These are phyloP conservation scores for Archilochus colubris DNA, from an alignment of 2,113 vertebrate species.

Conservation along the genomic window DNA sequence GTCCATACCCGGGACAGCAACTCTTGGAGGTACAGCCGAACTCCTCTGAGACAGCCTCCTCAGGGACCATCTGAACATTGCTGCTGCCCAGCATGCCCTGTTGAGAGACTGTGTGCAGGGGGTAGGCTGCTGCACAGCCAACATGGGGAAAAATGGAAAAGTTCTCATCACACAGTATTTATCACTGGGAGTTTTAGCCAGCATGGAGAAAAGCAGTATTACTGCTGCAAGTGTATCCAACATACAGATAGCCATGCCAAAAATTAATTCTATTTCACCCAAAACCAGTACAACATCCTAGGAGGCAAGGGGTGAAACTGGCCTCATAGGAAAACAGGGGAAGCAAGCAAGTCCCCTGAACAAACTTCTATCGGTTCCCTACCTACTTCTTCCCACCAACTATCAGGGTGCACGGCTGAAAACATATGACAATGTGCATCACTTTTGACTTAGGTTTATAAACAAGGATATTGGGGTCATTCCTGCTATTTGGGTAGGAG, in stretches of 20 bases:
- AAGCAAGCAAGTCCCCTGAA: background rate
- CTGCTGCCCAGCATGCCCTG: background rate
- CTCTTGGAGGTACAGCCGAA: background rate
- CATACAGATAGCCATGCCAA: background rate
- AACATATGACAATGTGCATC: background rate
- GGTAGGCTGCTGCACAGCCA: rapidly evolving
- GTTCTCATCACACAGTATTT: background rate
- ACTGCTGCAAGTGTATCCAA: background rate
- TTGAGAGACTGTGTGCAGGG: rapidly evolving
- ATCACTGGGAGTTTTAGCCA: background rate
- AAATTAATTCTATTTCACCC: background rate
- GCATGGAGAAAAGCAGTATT: background rate
- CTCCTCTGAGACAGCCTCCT: background rate
- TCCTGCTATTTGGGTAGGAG: background rate
- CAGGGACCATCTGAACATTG: rapidly evolving
- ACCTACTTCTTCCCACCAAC: background rate
- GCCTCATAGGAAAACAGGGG: background rate
- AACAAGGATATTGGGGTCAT: background rate
- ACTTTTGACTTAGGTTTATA: background rate
- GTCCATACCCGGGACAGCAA: rapidly evolving
- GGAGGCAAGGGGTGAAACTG: background rate
- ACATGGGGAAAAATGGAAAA: background rate
- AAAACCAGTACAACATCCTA: background rate
- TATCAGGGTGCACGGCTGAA: background rate
- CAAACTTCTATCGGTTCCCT: background rate